Evolutionary conservation across 2,888 invertebrate genomes (phyloP).

Genomic region (Nasonovia ribisnigri): DNA sequence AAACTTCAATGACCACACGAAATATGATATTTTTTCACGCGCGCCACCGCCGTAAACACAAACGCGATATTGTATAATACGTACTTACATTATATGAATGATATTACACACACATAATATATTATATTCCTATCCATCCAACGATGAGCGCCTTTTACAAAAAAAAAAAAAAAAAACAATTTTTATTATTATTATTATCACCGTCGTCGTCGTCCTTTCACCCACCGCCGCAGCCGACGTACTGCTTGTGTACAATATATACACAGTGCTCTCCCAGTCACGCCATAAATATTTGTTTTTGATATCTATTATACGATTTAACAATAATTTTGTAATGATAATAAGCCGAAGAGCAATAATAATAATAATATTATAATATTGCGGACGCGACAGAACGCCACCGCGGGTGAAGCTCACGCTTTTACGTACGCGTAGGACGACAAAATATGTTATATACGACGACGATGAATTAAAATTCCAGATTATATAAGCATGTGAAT

Average conservation of each 20-base stretch:
- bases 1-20: constrained; percentile 46
- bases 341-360: neutral
- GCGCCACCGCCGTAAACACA: constrained; percentile 37
- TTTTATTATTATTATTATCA: neutral
- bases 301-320: too few species aligned
- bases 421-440: too few species aligned
- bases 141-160: constrained; percentile 4
- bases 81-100: neutral
- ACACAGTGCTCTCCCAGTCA: neutral
- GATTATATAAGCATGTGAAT: too few species aligned
- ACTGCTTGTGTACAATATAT: neutral
- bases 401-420: neutral
- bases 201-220: neutral
- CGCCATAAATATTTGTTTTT: too few species aligned
- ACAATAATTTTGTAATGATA: too few species aligned
- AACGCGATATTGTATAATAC: neutral
- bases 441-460: neutral
- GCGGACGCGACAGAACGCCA: neutral
- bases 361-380: neutral
- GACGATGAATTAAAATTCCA: constrained; percentile 18
- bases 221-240: neutral
- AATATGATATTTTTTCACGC: constrained; percentile 63
- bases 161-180: too few species aligned
- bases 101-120: neutral
- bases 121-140: neutral